Evolutionary conservation across 1,140 invertebrate genomes (phyloP).

Genomic region (Kradibia gibbosae): DNA sequence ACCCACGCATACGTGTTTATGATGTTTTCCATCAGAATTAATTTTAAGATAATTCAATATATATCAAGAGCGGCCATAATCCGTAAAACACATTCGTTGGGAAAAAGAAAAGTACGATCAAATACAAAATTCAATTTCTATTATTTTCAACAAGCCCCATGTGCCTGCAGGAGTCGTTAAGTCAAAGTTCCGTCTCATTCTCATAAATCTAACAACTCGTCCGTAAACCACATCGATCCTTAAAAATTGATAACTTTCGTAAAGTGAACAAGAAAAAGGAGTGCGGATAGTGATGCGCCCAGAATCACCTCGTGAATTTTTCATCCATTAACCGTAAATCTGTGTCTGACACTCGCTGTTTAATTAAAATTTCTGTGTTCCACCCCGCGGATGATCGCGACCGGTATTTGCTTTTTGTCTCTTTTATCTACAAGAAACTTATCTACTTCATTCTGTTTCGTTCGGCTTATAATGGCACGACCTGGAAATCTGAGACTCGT

Average conservation of each 20-base stretch:
- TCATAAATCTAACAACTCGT: not conserved
- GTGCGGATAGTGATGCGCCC: not conserved
- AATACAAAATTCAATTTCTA: slow-evolving; percentile 1
- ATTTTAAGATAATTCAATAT: not conserved
- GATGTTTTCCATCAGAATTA: not conserved
- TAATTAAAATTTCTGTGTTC: not conserved
- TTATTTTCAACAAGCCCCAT: not conserved
- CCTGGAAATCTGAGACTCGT: not conserved
- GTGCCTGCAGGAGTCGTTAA: not conserved
- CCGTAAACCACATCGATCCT: not conserved
- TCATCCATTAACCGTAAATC: slow-evolving; percentile 3
- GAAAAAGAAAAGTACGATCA: not conserved
- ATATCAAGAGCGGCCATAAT: not conserved
- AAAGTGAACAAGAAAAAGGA: not conserved
- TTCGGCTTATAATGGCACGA: not conserved
- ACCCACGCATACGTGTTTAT: too few relatives aligned
- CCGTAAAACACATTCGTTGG: not conserved
- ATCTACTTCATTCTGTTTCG: not conserved
- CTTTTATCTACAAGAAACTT: not conserved
- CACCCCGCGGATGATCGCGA: not conserved
- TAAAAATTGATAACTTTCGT: slow-evolving; percentile 1
- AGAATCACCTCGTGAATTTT: not conserved
- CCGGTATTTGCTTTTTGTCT: not conserved
- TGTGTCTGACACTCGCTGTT: not conserved
- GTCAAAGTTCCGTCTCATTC: not conserved